These are phyloP conservation scores for Eudyptes chrysolophus DNA, from an alignment of 2,113 vertebrate genomes.

Conservation along the genomic window DNA sequence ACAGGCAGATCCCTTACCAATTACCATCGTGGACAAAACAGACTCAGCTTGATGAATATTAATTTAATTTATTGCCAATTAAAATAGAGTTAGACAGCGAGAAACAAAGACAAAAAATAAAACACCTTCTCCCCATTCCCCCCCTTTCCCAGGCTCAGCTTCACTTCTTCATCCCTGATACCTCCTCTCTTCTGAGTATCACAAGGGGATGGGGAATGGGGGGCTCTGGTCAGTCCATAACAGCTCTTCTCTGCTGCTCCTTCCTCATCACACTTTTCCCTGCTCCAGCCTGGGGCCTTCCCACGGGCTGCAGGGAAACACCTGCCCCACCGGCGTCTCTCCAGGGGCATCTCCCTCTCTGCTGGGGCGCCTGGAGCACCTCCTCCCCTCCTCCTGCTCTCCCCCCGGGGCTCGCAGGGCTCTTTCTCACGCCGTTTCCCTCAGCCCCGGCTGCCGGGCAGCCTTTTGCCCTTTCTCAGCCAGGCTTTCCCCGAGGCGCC, in stretches of 20 bases:
- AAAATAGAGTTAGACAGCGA: not conserved
- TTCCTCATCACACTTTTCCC: not conserved
- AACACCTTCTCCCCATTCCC: fast-evolving
- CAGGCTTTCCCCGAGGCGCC: not conserved
- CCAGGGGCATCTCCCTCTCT: too few species aligned
- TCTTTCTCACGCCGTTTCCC: too few species aligned
- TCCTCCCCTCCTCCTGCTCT: too few species aligned
- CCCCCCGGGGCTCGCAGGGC: too few species aligned
- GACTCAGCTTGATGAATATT: not conserved
- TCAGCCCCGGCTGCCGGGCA: too few species aligned
- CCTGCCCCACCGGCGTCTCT: too few species aligned
- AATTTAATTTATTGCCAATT: not conserved
- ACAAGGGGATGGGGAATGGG: fast-evolving
- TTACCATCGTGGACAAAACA: not conserved
- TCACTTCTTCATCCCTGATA: fast-evolving
- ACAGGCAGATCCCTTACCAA: not conserved
- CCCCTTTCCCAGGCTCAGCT: fast-evolving
- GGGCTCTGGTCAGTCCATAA: fast-evolving
- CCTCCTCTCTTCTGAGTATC: fast-evolving
- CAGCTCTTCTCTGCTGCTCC: not conserved
- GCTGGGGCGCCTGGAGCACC: too few species aligned
- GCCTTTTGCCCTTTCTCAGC: too few species aligned
- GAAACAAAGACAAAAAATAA: not conserved
- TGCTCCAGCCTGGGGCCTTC: not conserved
- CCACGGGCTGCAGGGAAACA: not conserved